A percentile compares a stretch with the other conserved stretches of the same genome.
Evolutionary conservation across 2,797 vertebrate genomes (phyloP).

Genomic region (Xiphophorus birchmanni): DNA sequence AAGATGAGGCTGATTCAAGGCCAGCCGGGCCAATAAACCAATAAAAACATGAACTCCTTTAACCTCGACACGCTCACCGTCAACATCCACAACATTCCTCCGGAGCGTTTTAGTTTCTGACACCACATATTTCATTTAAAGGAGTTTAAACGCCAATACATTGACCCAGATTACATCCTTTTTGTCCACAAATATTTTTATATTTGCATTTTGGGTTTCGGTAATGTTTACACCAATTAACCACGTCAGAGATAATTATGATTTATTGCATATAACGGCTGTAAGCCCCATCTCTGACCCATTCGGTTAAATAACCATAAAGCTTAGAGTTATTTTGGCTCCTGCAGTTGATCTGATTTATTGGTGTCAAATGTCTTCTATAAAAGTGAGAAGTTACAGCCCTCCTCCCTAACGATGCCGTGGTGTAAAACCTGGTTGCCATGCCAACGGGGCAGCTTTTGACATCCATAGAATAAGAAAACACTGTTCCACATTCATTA

Average conservation of each 20-base stretch:
- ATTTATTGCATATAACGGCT: neutral
- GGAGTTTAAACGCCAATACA: neutral
- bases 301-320: neutral
- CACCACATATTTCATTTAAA: neutral
- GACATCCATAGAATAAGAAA: neutral
- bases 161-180: neutral
- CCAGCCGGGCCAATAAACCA: constrained; percentile 51
- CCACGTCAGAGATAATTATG: neutral
- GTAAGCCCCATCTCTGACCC: neutral
- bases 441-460: neutral
- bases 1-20: constrained; percentile 24
- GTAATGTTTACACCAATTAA: neutral
- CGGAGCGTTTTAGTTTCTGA: neutral
- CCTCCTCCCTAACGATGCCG: neutral
- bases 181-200: neutral
- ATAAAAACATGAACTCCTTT: constrained; percentile 1
- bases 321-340: neutral
- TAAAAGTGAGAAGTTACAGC: neutral
- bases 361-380: neutral
- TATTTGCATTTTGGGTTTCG: neutral
- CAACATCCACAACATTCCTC: neutral
- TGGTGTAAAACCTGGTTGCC: neutral
- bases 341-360: neutral
- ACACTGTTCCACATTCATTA: too few relatives aligned
- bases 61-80: neutral